Evolutionary conservation across 2,888 invertebrate species (phyloP).

Genomic region (Phortica magna): DNA sequence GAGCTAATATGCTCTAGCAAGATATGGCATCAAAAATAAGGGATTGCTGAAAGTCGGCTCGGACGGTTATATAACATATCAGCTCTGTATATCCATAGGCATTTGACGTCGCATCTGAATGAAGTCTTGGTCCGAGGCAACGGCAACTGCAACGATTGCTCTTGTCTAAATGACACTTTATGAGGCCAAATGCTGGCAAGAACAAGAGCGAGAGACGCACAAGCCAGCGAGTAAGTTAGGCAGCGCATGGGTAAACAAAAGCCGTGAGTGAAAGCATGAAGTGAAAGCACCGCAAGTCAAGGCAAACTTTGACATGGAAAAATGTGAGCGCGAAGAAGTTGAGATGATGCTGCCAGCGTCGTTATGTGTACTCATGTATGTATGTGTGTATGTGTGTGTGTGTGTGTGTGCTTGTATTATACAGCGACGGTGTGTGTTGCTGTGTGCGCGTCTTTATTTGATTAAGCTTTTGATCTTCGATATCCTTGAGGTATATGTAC

Average conservation of each 20-base stretch:
- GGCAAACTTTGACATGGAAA: neutral
- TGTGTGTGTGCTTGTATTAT: neutral
- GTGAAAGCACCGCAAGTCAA: neutral
- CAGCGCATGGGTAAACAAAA: neutral
- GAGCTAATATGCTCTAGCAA: no score
- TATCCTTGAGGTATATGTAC: constrained; percentile 28
- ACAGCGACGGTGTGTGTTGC: neutral
- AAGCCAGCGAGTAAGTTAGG: neutral
- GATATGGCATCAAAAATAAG: no score
- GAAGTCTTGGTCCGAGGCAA: neutral
- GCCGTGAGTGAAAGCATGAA: neutral
- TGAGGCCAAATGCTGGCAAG: neutral
- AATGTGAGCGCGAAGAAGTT: neutral
- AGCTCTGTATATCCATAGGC: no score
- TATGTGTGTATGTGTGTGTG: neutral
- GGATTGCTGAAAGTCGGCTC: no score
- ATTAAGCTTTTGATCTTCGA: constrained; percentile 30
- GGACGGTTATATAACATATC: no score
- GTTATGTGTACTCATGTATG: no score
- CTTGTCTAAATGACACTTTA: neutral
- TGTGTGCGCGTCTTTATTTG: constrained; percentile 21
- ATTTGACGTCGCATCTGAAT: neutral
- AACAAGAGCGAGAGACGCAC: no score
- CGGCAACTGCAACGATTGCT: constrained; percentile 19
- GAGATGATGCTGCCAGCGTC: no score